These are phyloP conservation scores for Oxyruncus cristatus DNA, from an alignment of 2,113 vertebrate species.

Conservation along the genomic window DNA sequence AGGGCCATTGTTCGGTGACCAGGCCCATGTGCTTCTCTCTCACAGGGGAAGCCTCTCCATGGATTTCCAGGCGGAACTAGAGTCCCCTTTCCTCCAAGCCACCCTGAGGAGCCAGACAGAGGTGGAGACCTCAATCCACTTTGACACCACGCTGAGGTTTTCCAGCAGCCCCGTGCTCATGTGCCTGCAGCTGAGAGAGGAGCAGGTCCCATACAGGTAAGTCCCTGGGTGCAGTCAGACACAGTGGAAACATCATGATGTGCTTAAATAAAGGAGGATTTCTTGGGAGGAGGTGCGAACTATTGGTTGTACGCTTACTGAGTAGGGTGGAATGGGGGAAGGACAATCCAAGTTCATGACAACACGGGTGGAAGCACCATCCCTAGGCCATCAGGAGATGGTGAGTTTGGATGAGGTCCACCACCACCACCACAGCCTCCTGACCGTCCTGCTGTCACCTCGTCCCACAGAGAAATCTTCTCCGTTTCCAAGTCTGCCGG, in stretches of 20 bases:
- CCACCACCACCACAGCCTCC: background rate
- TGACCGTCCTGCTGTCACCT: background rate
- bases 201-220: conserved; percentile 58
- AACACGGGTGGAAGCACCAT: background rate
- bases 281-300: background rate
- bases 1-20: accelerated
- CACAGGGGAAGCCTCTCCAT: conserved; percentile 50
- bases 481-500: background rate
- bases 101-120: conserved; percentile 53
- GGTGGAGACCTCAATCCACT: background rate
- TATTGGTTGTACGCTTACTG: accelerated
- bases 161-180: conserved; percentile 7
- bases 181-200: conserved; percentile 63
- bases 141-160: conserved; percentile 39
- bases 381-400: background rate
- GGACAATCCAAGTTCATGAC: background rate
- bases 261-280: background rate
- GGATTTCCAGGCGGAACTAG: conserved; percentile 58
- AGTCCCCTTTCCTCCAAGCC: conserved; percentile 45
- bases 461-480: conserved; percentile 53
- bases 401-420: background rate
- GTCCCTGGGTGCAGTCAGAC: background rate
- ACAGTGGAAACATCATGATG: background rate
- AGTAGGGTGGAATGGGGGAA: background rate
- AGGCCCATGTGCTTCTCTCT: accelerated